These are phyloP conservation scores for Drosophila pruinosa DNA, from an alignment of 1,140 invertebrate species.

Conservation along the genomic window DNA sequence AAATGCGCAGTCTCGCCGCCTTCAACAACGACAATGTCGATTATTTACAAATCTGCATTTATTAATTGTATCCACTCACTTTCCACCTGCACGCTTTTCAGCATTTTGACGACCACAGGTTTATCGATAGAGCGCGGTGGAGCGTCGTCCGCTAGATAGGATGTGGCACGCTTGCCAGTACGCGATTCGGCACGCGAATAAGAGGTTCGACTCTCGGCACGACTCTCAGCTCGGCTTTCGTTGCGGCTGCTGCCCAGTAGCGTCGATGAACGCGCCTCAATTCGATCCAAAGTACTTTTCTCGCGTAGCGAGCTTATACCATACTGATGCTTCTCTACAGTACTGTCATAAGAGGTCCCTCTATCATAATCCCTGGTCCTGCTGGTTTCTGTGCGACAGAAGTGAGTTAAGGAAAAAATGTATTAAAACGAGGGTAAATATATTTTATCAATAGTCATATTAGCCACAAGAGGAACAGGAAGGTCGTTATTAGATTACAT, in stretches of 20 bases:
- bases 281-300: conserved; percentile 55
- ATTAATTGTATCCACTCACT: conserved; percentile 85
- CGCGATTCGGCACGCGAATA: conserved; percentile 61
- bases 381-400: conserved; percentile 14
- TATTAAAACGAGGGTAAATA: neutral
- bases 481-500: neutral
- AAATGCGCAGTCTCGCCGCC: conserved; percentile 94
- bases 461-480: conserved; percentile 2
- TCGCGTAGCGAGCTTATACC: conserved; percentile 62
- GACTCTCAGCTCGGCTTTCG: conserved; percentile 54
- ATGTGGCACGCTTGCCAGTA: conserved; percentile 53
- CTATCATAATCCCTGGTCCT: conserved; percentile 64
- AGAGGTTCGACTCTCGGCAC: conserved; percentile 58
- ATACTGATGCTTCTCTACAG: conserved; percentile 53
- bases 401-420: neutral
- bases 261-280: conserved; percentile 52
- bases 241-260: conserved; percentile 53
- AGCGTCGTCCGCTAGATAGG: conserved; percentile 53
- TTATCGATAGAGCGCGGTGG: conserved; percentile 67
- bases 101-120: conserved; percentile 88
- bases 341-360: conserved; percentile 73
- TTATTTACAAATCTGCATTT: neutral
- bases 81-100: conserved; percentile 89
- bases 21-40: conserved; percentile 82
- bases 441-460: neutral